Evolutionary conservation across 2,888 invertebrate species (phyloP), one percentile per base, ranked within the genome.

Genomic region (Phorcus lineatus): DNA sequence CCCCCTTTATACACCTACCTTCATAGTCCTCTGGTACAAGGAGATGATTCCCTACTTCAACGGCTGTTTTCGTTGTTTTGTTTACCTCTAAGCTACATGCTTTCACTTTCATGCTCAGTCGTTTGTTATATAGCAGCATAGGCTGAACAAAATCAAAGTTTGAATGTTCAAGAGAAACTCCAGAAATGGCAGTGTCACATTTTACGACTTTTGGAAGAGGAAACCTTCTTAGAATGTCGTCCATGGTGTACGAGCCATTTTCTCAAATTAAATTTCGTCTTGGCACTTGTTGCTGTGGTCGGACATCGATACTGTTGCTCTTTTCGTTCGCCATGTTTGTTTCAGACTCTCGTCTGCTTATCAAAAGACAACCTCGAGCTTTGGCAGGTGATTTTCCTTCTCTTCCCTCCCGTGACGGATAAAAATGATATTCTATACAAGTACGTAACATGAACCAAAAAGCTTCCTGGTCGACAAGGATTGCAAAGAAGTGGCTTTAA

Each of bases 101-200:
- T 16, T 16, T 62, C 22, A 62, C 62, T 28, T 62, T 62, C 28
- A 28, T 62, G n/a, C 62, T 24, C 62, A 13, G 2, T 0, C 62
- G 62, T 28, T 62, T 62, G 16, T 24, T 24, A 17, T 62, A 28
- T 11, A 62, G 3, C 9, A 62, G 17, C 62, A 62, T 19, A 2
- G 62, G 62, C 62, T 62, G 62, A 9, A 62, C 16, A 28, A 62
- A 62, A 62, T 62, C 62, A 62, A 62, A 62, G 28, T 62, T 62
- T 22, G 62, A 62, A 28, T 62, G 62, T 24, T 62, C 62, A 24
- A 11, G 24, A 17, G 62, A 62, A 16, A 62, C 7, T 11, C 24
- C 62, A 62, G 24, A 24, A 24, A 16, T 62, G 28, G 28, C 28
- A 24, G 24, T 16, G 17, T 24, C 62, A 62, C 62, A 62, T 28